Base-by-base conservation (phyloP, 1,140 invertebrate genomes). In the Lepidurus apus region DNA sequence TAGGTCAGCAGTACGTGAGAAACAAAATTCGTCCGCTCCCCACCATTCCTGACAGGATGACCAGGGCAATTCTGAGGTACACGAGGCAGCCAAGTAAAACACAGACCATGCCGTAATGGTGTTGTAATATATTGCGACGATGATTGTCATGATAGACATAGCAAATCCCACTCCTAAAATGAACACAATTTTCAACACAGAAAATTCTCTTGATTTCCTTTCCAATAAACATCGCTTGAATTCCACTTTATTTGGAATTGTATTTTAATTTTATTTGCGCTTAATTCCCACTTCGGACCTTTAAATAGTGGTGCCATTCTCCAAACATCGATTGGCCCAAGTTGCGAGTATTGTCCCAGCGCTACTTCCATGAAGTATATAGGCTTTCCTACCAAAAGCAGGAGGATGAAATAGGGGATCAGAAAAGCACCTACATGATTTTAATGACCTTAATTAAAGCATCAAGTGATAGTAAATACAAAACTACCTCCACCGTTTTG, bases 401-500 rank as follows among this genome's bases (percentile, higher is more conserved):
- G 84, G 87, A 94, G 93, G 43, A 94, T 82, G 26, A 93, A 85
- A 84, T 94, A 95, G 0, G 93, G 92, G 47, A 95, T 88, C 1
- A 95, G 86, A 85, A 93, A 93, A 0, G 90, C 92, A 83, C 92
- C 92, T 93, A 86, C 74, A 88, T 88, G 81, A 80, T 75, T 73
- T 81, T 75, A 74, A 42, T 81, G 24, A 76, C 43, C 45, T 81
- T 78, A 7, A 73, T 42, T 7, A 78, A 47, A 9, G 53, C 42
- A 45, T 34, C 34, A 17, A 43, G 1, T 3, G 4, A 24, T 24
- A 26, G 0, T 42, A 17, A 42, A 42, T 3, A 89, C 34, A 34
- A 4, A 34, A 34, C 0, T 90, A 89, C 93, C 93, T 83, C 93
- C 93, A 78, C 93, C 93, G 87, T 95, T 94, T 85, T 93, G 92